Base-by-base conservation (phyloP, 2,888 invertebrate species). In the Leptothorax acervorum region DNA sequence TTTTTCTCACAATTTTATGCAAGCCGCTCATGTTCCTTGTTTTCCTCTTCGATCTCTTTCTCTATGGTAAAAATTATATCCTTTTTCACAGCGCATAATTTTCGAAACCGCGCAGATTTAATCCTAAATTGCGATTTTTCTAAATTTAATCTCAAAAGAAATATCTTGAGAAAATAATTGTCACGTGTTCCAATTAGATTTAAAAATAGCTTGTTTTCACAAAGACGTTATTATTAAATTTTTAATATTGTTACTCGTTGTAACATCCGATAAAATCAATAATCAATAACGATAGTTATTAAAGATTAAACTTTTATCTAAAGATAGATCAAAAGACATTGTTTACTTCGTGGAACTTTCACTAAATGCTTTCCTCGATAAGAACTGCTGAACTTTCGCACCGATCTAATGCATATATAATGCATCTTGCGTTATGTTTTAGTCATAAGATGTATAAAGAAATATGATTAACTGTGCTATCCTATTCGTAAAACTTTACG, bases 371-470 rank as follows among this genome's bases (percentile, higher is more conserved):
- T 4, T 48, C 5, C 11, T 35, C n/a, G 15, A 39, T 15, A 9
- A 9, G n/a, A n/a, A 0, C 31, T 31, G 1, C n/a, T 45, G 12
- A 78, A 70, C n/a, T 78, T 78, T 70, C 28, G 42, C 28, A 68
- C 55, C n/a, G 11, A 57, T 6, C 9, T 35, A 28, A 71, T 51
- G 35, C 71, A 45, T 57, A n/a, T 35, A 48, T 75, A 73, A 66
- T 66, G 66, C 4, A 60, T 35, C 45, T 66, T 55, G 42, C 15
- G 31, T 71, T 70, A 78, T 70, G 48, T 71, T 71, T 79, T 60
- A 57, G 6, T 79, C 18, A 60, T 79, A 57, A 79, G 18, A 18
- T 45, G 11, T 8, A 31, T 18, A 35, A 60, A 18, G 8, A 55
- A 78, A 71, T 35, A 45, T 39, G 6, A 51, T 53, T 23, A 15